Percentiles rank a stretch among this genome's conserved stretches.
Conservation (phyloP, 2,888 invertebrate genomes). For the Lissocephala sabroskyi region DNA sequence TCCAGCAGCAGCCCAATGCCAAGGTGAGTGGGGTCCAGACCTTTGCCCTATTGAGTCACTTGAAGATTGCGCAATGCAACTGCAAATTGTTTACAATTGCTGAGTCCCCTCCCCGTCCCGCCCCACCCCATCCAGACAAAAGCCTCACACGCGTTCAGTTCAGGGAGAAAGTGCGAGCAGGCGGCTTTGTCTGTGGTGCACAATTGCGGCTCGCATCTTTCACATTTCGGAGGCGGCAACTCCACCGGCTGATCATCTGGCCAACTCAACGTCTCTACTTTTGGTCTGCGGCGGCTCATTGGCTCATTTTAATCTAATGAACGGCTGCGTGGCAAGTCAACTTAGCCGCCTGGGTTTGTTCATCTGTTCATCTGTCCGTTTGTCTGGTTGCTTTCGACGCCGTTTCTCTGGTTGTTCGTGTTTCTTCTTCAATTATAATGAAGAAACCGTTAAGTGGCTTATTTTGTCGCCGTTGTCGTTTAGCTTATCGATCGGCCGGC, state of each 20-base stretch:
- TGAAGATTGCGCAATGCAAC: slow-evolving; percentile 36
- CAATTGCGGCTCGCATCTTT: slow-evolving; percentile 43
- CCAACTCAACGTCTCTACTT: too few species aligned
- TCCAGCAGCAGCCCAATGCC: slow-evolving; percentile 78
- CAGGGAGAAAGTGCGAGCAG: slow-evolving; percentile 44
- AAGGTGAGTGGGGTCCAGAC: slow-evolving; percentile 77
- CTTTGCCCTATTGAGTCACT: slow-evolving; percentile 18
- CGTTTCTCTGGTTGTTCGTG: slow-evolving; percentile 16
- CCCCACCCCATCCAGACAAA: too few species aligned
- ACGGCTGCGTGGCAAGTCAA: slow-evolving; percentile 11
- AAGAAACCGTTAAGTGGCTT: slow-evolving; percentile 59
- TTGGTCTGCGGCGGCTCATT: slow-evolving; percentile 16
- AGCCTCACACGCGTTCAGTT: slow-evolving; percentile 20
- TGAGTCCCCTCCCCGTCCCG: slow-evolving; percentile 9
- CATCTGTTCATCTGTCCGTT: slow-evolving; percentile 3
- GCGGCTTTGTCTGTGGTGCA: slow-evolving; percentile 5
- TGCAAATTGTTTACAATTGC: slow-evolving; percentile 47
- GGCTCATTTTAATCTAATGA: slow-evolving; percentile 47
- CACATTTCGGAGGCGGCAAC: slow-evolving; percentile 49
- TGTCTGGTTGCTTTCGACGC: slow-evolving; percentile 23
- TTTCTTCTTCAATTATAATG: slow-evolving; percentile 50
- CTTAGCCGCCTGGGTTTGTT: background rate
- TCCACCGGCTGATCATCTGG: too few species aligned
- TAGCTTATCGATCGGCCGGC: too few species aligned
- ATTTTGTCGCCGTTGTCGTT: slow-evolving; percentile 40